Conservation (phyloP, 2,888 invertebrate species). For the Callyntrura sp. region DNA sequence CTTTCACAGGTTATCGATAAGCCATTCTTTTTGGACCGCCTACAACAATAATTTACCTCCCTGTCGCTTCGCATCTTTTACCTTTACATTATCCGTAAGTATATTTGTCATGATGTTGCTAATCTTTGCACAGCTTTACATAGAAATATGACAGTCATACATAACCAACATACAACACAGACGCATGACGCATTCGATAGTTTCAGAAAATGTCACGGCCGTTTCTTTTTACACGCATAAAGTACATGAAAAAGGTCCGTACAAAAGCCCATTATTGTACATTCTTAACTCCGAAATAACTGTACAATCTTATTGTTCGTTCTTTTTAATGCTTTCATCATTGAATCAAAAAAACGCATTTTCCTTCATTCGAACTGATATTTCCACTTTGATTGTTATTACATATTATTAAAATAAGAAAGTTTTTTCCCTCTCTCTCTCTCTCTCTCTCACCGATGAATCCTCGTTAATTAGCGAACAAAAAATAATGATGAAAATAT, state of each 20-base stretch:
- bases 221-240: neutral
- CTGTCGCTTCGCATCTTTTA: constrained; percentile 16
- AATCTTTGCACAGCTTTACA: constrained; percentile 28
- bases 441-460: neutral
- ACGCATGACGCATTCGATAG: neutral
- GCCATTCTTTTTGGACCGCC: constrained; percentile 31
- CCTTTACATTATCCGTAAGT: neutral
- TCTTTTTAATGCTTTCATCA: constrained; percentile 9
- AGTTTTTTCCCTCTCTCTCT: too few relatives aligned
- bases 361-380: constrained; percentile 25
- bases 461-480: constrained; percentile 35
- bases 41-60: constrained; percentile 43
- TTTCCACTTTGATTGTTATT: constrained; percentile 27
- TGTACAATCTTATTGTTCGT: neutral
- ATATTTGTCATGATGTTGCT: constrained; percentile 28
- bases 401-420: constrained; percentile 25
- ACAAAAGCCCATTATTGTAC: neutral
- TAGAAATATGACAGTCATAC: constrained; percentile 23
- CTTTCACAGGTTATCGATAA: constrained; percentile 44
- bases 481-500: neutral
- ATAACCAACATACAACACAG: too few relatives aligned
- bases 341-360: neutral
- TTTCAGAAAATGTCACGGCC: constrained; percentile 30
- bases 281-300: neutral
- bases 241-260: neutral